Evolutionary conservation across 2,113 vertebrate species (phyloP).

Genomic region (Platysteira castanea): DNA sequence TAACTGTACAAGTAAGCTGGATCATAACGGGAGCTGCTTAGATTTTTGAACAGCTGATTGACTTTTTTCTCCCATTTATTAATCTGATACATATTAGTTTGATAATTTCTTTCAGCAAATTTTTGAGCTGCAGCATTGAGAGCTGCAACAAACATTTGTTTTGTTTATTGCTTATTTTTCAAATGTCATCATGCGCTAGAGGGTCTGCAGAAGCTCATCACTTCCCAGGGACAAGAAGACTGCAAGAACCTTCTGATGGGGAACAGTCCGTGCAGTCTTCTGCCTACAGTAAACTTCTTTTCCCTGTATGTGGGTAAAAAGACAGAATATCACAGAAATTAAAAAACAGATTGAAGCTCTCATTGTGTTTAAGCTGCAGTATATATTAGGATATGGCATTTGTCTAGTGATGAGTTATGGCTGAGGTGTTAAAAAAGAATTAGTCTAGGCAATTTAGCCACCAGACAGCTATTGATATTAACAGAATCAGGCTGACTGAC

Average conservation of each 20-base stretch:
- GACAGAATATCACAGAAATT: slow-evolving; percentile 15
- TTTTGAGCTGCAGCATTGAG: background rate
- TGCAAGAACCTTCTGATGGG: background rate
- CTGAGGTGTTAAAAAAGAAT: slow-evolving; percentile 55
- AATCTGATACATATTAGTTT: background rate
- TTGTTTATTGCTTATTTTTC: background rate
- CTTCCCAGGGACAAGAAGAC: background rate
- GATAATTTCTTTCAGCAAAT: background rate
- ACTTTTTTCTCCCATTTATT: background rate
- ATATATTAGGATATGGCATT: slow-evolving; percentile 52
- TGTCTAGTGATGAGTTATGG: slow-evolving; percentile 53
- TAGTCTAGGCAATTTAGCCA: slow-evolving; percentile 40
- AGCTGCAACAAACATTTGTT: background rate
- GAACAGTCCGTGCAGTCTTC: slow-evolving; percentile 18
- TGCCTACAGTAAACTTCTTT: slow-evolving; percentile 15
- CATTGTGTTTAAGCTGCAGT: slow-evolving; percentile 52
- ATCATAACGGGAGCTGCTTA: background rate
- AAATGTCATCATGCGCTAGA: background rate
- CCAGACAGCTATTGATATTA: slow-evolving; percentile 3
- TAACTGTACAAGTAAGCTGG: background rate
- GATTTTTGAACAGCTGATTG: background rate
- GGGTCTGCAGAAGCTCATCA: background rate
- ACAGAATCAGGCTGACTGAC: slow-evolving; percentile 41
- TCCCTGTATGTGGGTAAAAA: slow-evolving; percentile 32
- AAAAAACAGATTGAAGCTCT: slow-evolving; percentile 57